phyloP scores from a whole-genome alignment of 1,140 invertebrate genomes.

The Aphaenogaster floridana region DNA sequence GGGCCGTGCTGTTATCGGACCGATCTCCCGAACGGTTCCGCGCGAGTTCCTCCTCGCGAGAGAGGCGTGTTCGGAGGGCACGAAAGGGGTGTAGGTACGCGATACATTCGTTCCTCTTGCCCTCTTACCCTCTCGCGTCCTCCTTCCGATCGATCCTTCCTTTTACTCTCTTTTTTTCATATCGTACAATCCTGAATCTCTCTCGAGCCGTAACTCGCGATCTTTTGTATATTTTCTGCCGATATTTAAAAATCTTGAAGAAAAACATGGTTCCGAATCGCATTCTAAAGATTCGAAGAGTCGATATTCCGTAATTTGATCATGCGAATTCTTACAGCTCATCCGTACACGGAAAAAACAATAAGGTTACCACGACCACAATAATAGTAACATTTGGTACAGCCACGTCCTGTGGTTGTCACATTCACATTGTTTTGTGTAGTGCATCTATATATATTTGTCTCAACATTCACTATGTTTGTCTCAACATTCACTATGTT shows the following conservation, averaged over 20 bases:
- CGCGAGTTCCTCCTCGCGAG: conserved; percentile 59
- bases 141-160: conserved; percentile 6
- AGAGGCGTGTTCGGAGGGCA: conserved; percentile 64
- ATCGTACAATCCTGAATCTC: conserved; percentile 24
- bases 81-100: conserved; percentile 62
- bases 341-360: neutral
- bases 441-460: too few relatives aligned
- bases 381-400: too few relatives aligned
- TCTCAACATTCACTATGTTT: too few relatives aligned
- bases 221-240: neutral
- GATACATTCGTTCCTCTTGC: conserved; percentile 49
- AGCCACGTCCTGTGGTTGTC: too few relatives aligned
- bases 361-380: too few relatives aligned
- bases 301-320: neutral
- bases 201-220: neutral
- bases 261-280: neutral
- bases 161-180: conserved; percentile 43
- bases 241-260: neutral
- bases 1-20: conserved; percentile 73
- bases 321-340: neutral
- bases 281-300: neutral
- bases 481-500: too few relatives aligned
- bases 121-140: conserved; percentile 42
- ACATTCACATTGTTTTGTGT: too few relatives aligned
- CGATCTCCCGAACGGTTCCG: conserved; percentile 74